phyloP scores from a whole-genome alignment of 1,140 invertebrate species.

The Pseudobourletiella spinata region DNA sequence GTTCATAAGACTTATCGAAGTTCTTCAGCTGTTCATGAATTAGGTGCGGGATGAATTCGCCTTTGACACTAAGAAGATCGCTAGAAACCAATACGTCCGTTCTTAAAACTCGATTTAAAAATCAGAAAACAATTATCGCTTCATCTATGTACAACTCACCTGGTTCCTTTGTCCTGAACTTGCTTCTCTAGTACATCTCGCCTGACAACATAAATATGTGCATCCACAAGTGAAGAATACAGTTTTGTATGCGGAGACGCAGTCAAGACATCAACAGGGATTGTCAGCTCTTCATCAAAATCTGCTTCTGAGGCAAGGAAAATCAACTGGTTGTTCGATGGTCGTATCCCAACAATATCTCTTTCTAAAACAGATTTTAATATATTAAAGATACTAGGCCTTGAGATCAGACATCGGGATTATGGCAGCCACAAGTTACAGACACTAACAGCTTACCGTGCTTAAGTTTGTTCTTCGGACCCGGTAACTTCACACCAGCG shows the following conservation, averaged over 20 bases:
- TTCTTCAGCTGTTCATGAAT: conserved; percentile 23
- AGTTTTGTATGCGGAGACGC: conserved; percentile 44
- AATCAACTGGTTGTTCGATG: conserved; percentile 40
- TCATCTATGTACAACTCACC: too few relatives aligned
- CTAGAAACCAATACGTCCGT: conserved; percentile 6
- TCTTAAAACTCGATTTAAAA: not conserved
- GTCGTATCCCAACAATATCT: conserved; percentile 46
- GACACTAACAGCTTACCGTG: conserved; percentile 28
- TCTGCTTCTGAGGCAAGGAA: conserved; percentile 47
- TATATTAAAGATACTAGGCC: too few relatives aligned
- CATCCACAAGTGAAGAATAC: conserved; percentile 44
- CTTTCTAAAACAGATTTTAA: too few relatives aligned
- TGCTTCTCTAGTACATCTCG: not conserved
- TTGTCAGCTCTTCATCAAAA: conserved; percentile 43
- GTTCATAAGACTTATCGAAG: not conserved
- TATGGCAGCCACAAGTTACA: too few relatives aligned
- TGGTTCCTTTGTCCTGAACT: not conserved
- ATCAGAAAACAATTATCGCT: not conserved
- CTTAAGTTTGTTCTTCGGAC: conserved; percentile 45
- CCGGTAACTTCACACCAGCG: conserved; percentile 42
- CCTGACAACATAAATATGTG: conserved; percentile 46
- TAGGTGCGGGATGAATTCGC: conserved; percentile 32
- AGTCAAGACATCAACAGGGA: conserved; percentile 41
- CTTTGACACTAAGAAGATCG: conserved; percentile 27
- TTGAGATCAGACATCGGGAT: too few relatives aligned